Base-by-base conservation (phyloP, 2,113 vertebrate genomes). In the Erythrolamprus reginae region DNA sequence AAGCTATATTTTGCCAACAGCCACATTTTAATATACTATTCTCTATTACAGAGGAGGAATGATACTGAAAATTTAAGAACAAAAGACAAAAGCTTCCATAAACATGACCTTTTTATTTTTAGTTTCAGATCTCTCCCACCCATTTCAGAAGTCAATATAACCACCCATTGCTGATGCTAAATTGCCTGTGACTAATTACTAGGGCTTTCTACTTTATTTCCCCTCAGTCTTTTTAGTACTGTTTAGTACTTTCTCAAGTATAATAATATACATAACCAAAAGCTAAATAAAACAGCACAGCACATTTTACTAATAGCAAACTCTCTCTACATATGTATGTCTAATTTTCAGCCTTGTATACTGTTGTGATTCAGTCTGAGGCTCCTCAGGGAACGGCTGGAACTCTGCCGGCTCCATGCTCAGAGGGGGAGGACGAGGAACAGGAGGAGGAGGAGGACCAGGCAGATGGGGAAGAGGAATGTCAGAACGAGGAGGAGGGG, bases 1-100 rank as follows among this genome's bases (percentile, higher is more conserved):
- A 77, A 19, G 28, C 61, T 28, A 82, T 53, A 50, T 42, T 55
- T 92, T 51, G 90, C 85, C 85, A 90, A 85, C 38, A 88, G 38
- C 45, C 70, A 50, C 70, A 50, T 90, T 88, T 84, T 88, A 92
- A 88, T 42, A 85, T 45, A 86, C 61, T 55, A 82, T 3, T 88
- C 55, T 90, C 86, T 12, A 4, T 58, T 86, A 82, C 23, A 90
- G 50, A n/a, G 86, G 24, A 88, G 24, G 5, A 88, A 3, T 77
- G 58, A 52, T n/a, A 87, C 51, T 70, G 28, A n/a, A 87, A 82
- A 86, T 55, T 58, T 55, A 92, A 82, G 55, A 90, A 61, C n/a
- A 88, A 51, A 52, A 86, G 38, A 45, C 42, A 48, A 88, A 89
- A 82, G 23, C 33, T 51, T 51, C 86, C 26, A 82, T 70, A 88